phyloP scores from a whole-genome alignment of 2,888 invertebrate species.

The Dyspetes luteomarginatus region DNA sequence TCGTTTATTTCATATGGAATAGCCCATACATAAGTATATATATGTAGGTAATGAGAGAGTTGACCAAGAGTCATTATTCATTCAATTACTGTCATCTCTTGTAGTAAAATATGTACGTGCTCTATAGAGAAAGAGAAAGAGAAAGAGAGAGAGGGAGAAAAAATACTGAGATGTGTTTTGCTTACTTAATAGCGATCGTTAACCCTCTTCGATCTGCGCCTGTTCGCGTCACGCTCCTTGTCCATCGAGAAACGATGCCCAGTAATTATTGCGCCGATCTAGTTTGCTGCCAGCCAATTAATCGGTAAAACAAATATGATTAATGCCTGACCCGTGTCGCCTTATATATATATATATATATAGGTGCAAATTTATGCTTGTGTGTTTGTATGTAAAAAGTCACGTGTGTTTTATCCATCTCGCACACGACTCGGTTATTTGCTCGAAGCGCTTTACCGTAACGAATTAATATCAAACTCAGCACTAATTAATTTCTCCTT shows the following conservation, averaged over 20 bases:
- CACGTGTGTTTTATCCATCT: slow-evolving; percentile 66
- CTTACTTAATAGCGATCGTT: slow-evolving; percentile 60
- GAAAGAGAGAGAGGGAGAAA: slow-evolving; percentile 11
- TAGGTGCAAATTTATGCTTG: neutral
- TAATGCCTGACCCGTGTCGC: slow-evolving; percentile 66
- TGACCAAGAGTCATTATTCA: slow-evolving; percentile 52
- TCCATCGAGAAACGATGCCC: slow-evolving; percentile 63
- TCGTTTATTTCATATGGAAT: neutral
- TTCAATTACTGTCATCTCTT: slow-evolving; percentile 42
- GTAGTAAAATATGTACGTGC: slow-evolving; percentile 14
- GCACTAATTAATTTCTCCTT: slow-evolving; percentile 54
- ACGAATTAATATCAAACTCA: slow-evolving; percentile 51
- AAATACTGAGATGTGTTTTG: slow-evolving; percentile 27
- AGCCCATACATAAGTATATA: neutral
- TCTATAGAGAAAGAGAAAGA: neutral
- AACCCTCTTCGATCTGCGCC: slow-evolving; percentile 58
- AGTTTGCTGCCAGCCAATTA: slow-evolving; percentile 69
- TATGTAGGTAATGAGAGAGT: slow-evolving; percentile 24
- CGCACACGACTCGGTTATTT: neutral
- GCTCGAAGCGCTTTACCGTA: slow-evolving; percentile 42
- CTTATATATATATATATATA: neutral
- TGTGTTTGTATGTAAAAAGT: slow-evolving; percentile 39
- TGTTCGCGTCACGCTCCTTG: slow-evolving; percentile 53
- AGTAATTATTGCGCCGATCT: slow-evolving; percentile 67
- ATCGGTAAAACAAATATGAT: slow-evolving; percentile 72